Base-by-base conservation (phyloP, 2,797 vertebrate genomes). In the Gymnothorax reevesii region DNA sequence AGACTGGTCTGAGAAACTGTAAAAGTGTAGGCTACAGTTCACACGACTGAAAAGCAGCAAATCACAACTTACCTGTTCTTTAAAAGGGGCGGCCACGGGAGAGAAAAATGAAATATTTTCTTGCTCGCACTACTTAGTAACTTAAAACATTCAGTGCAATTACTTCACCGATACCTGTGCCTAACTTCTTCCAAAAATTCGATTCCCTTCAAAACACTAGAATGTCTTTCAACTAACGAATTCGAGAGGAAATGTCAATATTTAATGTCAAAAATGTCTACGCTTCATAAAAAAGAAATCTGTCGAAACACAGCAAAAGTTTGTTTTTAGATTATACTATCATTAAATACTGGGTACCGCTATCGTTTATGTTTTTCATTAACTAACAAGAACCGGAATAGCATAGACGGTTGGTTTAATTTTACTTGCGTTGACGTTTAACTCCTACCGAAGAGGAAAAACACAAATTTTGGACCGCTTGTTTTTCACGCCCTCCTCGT, bases 401-500 rank as follows among this genome's bases (percentile, higher is more conserved):
- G n/a, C 12, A 20, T 22, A 64, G 22, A 25, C 22, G 22, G 64
- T 66, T 66, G n/a, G 13, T 66, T 66, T 66, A 66, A 20, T 64
- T 64, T 64, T 64, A 17, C 60, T 66, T 6, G 64, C 1, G n/a
- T n/a, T 66, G 0, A 66, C 64, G 64, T 87, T 83, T 86, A 88
- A 71, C 71, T 54, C 85, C 77, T 52, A 55, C 15, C 15, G 77
- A n/a, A 80, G 77, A 80, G 49, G 12, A 54, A 80, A 55, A 55
- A 80, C 0, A 1, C 13, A 49, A 9, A 15, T 79, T 27, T 57
- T 8, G n/a, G 25, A 54, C 42, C 17, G 80, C 55, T 27, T 85
- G 54, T 87, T 90, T 87, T 88, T 86, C 57, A 83, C 80, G 62
- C 86, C 77, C 85, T 82, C 80, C 52, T 82, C 71, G 27, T 87